Evolutionary conservation across 2,797 vertebrate species (phyloP), one percentile per base, ranked within the genome.

Genomic region (Miichthys miiuy): DNA sequence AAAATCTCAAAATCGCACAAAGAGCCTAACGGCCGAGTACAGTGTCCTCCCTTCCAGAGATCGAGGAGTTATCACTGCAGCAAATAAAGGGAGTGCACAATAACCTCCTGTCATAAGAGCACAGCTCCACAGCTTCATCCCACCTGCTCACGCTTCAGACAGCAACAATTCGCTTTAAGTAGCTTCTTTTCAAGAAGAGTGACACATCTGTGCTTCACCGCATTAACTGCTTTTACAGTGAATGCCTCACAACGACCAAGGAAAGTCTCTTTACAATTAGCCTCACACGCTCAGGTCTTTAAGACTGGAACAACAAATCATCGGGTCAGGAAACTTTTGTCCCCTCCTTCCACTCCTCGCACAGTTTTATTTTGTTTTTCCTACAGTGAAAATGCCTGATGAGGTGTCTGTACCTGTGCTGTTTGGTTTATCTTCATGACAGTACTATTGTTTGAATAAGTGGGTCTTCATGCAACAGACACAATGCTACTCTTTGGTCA

Each of bases 181-280:
- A 44, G 25, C 47, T 58, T 70, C 51, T 70, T 64, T 25, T 23
- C 30, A 63, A 58, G 38, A 0, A 69, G 58, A 60, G 77, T 61
- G 6, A 16, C 20, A 55, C 48, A 62, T 57, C 61, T 47, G 17
- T 67, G 11, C 64, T 77, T 57, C 60, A 58, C 47, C 2, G 6
- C 21, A 61, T 38, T 17, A 55, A 61, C 20, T 27, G 16, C 2
- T 18, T 79, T 63, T n/a, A 64, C 3, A 14, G 58, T 47, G 57
- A 75, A 83, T 20, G 17, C 54, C 44, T 68, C 11, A 34, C 23
- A n/a, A 38, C 3, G 2, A 34, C 6, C 48, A 55, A 62, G 38
- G 58, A 61, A 78, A 47, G 41, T 47, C 6, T 77, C 42, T 67
- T 25, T 56, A 56, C 65, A 63, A 51, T 69, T 60, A 65, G 34